phyloP scores from a whole-genome alignment of 2,113 vertebrate species.

The Odontesthes bonariensis region DNA sequence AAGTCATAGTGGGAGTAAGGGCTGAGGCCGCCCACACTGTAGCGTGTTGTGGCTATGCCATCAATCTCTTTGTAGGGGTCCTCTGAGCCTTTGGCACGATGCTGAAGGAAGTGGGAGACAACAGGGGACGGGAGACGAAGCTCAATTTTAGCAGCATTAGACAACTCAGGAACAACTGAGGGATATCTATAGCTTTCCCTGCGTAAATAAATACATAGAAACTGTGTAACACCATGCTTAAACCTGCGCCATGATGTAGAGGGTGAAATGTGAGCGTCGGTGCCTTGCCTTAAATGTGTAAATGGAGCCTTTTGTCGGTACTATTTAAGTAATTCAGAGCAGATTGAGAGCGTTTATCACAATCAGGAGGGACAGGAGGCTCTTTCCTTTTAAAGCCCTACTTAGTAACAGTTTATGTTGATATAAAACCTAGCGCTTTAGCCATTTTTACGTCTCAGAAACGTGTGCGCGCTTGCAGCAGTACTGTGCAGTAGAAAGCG shows the following conservation, averaged over 20 bases:
- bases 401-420: conserved; percentile 20
- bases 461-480: background rate
- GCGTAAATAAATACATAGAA: background rate
- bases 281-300: conserved; percentile 3
- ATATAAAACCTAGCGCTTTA: conserved; percentile 2
- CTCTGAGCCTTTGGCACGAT: conserved; percentile 91
- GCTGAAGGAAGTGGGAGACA: conserved; percentile 73
- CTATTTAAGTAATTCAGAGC: conserved; percentile 3
- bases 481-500: background rate
- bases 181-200: background rate
- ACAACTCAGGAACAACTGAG: background rate
- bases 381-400: conserved; percentile 24
- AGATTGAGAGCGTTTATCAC: conserved; percentile 5
- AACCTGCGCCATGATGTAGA: background rate
- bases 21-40: conserved; percentile 96
- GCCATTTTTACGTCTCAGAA: background rate
- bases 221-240: too few species aligned
- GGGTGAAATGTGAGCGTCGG: conserved; percentile 6
- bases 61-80: conserved; percentile 98
- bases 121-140: background rate
- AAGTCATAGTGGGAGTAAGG: conserved; percentile 98
- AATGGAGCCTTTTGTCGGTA: background rate
- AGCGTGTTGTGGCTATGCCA: conserved; percentile 96
- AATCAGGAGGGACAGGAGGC: conserved; percentile 11
- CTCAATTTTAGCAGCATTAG: conserved; percentile 27